A percentile compares a stretch with the other conserved stretches of the same genome.
phyloP scores from a whole-genome alignment of 1,140 invertebrate species.

The Bombus huntii region DNA sequence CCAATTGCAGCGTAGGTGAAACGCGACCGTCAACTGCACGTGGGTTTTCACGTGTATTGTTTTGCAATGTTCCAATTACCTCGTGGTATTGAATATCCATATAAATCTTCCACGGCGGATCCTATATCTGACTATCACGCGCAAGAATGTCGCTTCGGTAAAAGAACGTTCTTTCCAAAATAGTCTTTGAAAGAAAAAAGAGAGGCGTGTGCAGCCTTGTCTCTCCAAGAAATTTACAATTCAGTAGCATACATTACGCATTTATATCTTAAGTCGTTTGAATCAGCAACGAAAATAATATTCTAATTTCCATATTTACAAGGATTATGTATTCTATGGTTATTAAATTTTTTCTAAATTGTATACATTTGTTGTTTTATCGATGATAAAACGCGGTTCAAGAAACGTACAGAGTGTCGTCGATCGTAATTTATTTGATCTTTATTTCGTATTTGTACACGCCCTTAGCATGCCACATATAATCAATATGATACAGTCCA shows the following conservation, averaged over 20 bases:
- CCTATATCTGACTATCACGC: no score
- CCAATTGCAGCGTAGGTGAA: not conserved
- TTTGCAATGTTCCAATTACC: not conserved
- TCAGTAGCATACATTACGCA: not conserved
- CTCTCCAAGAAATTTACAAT: not conserved
- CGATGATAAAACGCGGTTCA: not conserved
- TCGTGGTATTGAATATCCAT: not conserved
- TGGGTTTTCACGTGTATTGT: constrained; percentile 1
- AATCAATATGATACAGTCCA: constrained; percentile 77
- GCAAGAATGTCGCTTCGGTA: not conserved
- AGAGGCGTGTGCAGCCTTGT: not conserved
- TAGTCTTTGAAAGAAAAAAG: not conserved
- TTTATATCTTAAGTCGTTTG: not conserved
- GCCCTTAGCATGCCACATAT: constrained; percentile 77
- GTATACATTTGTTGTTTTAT: not conserved
- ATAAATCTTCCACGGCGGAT: not conserved
- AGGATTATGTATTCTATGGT: not conserved
- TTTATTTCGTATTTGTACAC: constrained; percentile 78
- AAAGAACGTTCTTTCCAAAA: not conserved
- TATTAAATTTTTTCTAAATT: not conserved
- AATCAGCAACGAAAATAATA: not conserved
- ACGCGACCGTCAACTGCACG: not conserved
- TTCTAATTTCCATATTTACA: not conserved
- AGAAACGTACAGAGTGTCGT: constrained; percentile 17
- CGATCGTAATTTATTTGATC: constrained; percentile 69